Evolutionary conservation across 2,797 vertebrate genomes (phyloP).

Genomic region (Periophthalmus magnuspinnatus): DNA sequence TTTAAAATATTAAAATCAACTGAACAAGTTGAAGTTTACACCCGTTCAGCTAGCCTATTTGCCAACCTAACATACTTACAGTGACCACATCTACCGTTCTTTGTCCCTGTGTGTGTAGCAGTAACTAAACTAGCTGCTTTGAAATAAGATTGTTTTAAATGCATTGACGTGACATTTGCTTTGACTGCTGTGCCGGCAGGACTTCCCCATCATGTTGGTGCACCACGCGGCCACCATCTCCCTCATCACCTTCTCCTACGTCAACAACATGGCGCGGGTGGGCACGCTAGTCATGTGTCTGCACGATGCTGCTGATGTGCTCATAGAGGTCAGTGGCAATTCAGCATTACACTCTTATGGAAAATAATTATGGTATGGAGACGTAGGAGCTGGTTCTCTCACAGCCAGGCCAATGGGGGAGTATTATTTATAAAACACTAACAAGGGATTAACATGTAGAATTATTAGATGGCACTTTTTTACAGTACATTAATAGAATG

Average conservation of each 20-base stretch:
- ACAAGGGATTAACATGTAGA: too few species aligned
- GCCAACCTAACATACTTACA: too few species aligned
- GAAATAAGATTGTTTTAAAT: neutral
- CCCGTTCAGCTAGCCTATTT: neutral
- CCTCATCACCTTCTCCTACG: slow-evolving; percentile 91
- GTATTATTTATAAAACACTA: too few species aligned
- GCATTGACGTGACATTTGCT: slow-evolving; percentile 27
- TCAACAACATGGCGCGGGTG: slow-evolving; percentile 94
- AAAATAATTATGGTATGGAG: neutral
- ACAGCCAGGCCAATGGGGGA: too few species aligned
- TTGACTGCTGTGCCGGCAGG: slow-evolving; percentile 75
- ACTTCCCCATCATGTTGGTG: slow-evolving; percentile 93
- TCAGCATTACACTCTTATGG: neutral
- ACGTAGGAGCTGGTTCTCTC: slow-evolving; percentile 1
- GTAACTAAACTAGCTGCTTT: too few species aligned
- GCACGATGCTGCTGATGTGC: slow-evolving; percentile 87
- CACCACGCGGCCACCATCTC: slow-evolving; percentile 89
- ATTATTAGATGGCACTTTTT: too few species aligned
- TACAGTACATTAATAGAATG: too few species aligned
- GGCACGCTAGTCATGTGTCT: slow-evolving; percentile 92
- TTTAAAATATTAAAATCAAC: neutral
- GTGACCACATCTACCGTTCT: too few species aligned
- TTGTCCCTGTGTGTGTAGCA: too few species aligned
- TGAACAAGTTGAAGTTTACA: neutral
- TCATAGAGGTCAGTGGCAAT: slow-evolving; percentile 88